phyloP scores from a whole-genome alignment of 2,113 vertebrate genomes.

The Cricetomys ansorgei region DNA sequence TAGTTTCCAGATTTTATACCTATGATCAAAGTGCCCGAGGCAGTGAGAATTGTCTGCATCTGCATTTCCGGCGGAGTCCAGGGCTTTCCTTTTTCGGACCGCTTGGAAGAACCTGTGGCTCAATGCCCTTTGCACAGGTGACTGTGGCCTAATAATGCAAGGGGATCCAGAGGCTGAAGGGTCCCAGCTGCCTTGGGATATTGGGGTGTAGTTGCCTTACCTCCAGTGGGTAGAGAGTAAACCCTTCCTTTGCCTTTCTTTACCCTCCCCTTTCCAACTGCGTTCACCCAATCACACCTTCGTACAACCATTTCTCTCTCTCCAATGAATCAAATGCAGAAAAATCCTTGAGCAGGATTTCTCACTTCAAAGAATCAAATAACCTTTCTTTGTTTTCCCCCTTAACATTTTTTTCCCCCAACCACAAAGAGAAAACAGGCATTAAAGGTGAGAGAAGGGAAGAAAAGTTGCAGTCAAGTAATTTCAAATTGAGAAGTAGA shows the following conservation, averaged over 20 bases:
- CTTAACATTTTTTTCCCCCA: not conserved
- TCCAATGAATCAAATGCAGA: slow-evolving; percentile 66
- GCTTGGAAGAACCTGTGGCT: not conserved
- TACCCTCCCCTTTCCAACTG: not conserved
- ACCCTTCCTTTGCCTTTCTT: not conserved
- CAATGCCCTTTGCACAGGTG: not conserved
- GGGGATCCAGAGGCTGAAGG: not conserved
- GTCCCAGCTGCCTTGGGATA: not conserved
- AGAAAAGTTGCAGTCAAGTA: slow-evolving; percentile 76
- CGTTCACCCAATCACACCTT: not conserved
- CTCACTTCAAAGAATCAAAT: slow-evolving; percentile 76
- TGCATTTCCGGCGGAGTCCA: not conserved
- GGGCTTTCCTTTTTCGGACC: not conserved
- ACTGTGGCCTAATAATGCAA: not conserved
- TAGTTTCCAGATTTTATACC: slow-evolving; percentile 76
- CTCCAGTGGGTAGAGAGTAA: not conserved
- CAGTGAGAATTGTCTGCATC: not conserved
- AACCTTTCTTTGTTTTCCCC: slow-evolving; percentile 13
- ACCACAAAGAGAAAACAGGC: slow-evolving; percentile 67
- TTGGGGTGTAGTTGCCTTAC: not conserved
- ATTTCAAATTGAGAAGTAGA: slow-evolving; percentile 77
- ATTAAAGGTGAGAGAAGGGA: slow-evolving; percentile 67
- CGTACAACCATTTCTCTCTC: slow-evolving; percentile 7
- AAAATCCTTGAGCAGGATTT: slow-evolving; percentile 74
- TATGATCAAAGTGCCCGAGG: slow-evolving; percentile 78